Evolutionary conservation across 2,888 invertebrate genomes (phyloP).

Genomic region (Xylocampa areola): DNA sequence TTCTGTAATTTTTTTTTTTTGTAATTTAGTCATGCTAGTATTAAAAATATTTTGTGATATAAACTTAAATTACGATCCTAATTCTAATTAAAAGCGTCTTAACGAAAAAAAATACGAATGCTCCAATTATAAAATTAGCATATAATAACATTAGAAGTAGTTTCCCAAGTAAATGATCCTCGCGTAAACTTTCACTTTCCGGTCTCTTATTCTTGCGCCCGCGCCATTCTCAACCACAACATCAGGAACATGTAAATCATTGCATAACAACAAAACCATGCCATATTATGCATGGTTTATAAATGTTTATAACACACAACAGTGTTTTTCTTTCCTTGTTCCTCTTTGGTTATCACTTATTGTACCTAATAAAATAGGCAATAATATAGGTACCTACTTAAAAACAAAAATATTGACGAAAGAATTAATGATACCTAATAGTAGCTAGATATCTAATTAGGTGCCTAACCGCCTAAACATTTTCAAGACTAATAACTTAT

Average conservation of each 20-base stretch:
- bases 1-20: too few relatives aligned
- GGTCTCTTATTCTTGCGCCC: constrained; percentile 30
- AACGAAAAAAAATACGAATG: not conserved
- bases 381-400: too few relatives aligned
- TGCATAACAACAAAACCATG: constrained; percentile 49
- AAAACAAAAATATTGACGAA: too few relatives aligned
- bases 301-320: constrained; percentile 1
- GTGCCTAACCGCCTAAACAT: too few relatives aligned
- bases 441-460: too few relatives aligned
- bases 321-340: not conserved
- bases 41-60: too few relatives aligned
- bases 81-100: too few relatives aligned
- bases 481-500: too few relatives aligned
- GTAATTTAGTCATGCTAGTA: too few relatives aligned
- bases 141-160: constrained; percentile 30
- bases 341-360: not conserved
- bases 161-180: constrained; percentile 50
- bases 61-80: too few relatives aligned
- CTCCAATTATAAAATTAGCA: constrained; percentile 20
- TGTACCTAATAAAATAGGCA: too few relatives aligned
- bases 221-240: constrained; percentile 43
- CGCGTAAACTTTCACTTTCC: constrained; percentile 64
- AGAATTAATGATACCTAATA: not conserved
- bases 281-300: constrained; percentile 18
- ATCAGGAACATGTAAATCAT: constrained; percentile 58